These are phyloP conservation scores for Hypsopygia costalis DNA, from an alignment of 2,888 invertebrate genomes.

Conservation along the genomic window DNA sequence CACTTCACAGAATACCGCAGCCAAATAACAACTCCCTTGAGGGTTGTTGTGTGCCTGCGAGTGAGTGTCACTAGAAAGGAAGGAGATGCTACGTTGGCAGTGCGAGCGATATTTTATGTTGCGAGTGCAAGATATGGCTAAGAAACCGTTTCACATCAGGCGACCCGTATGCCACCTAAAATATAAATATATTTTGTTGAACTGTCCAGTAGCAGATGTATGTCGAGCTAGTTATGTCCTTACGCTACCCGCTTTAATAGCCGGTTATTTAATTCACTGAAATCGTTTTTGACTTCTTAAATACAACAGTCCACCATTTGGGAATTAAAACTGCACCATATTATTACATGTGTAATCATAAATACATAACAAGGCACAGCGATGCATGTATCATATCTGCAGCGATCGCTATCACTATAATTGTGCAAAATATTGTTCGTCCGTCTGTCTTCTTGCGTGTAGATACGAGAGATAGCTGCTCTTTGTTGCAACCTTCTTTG, in stretches of 20 bases:
- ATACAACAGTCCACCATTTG: not conserved
- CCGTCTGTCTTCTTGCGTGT: conserved; percentile 44
- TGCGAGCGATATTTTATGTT: no score
- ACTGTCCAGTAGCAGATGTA: no score
- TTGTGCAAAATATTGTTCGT: conserved; percentile 66
- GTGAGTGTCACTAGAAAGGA: no score
- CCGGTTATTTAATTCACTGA: not conserved
- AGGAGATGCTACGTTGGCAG: no score
- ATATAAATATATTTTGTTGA: no score
- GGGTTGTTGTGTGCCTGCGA: no score
- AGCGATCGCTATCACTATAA: conserved; percentile 61
- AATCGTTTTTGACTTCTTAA: not conserved
- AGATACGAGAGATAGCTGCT: conserved; percentile 36
- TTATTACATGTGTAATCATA: conserved; percentile 24
- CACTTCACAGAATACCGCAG: no score
- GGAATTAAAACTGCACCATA: conserved; percentile 10
- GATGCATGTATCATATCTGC: conserved; percentile 52
- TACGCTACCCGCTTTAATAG: not conserved
- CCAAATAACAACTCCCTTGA: no score
- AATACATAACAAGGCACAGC: conserved; percentile 37
- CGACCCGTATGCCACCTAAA: no score
- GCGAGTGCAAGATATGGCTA: no score
- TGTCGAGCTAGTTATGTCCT: no score
- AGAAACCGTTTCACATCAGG: no score
- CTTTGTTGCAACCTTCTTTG: conserved; percentile 21